phyloP scores from a whole-genome alignment of 2,797 vertebrate species.

The Mionectes olivaceus region DNA sequence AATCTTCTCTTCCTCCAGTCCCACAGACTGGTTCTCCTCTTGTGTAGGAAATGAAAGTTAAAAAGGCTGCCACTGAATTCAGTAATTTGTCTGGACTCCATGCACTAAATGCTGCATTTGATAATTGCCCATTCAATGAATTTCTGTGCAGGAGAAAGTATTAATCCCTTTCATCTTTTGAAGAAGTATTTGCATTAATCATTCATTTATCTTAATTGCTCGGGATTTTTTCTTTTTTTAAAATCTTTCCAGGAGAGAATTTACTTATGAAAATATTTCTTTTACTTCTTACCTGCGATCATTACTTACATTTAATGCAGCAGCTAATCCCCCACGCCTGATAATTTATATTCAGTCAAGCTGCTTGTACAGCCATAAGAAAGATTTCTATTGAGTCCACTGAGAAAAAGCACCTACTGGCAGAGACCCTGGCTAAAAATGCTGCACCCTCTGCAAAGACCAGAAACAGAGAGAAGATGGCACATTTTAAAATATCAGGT shows the following conservation, averaged over 20 bases:
- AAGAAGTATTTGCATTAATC: slow-evolving; percentile 5
- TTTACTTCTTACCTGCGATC: slow-evolving; percentile 21
- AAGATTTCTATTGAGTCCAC: neutral
- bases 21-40: neutral
- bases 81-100: neutral
- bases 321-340: neutral
- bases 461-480: neutral
- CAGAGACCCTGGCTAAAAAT: neutral
- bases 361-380: neutral
- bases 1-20: neutral
- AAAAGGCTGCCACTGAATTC: neutral
- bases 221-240: neutral
- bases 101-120: neutral
- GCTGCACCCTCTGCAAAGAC: neutral
- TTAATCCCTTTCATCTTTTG: neutral
- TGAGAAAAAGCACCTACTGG: neutral
- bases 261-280: slow-evolving; percentile 45
- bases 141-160: neutral
- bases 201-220: slow-evolving; percentile 21
- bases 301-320: neutral
- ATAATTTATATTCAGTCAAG: neutral
- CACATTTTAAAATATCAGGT: neutral
- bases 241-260: neutral
- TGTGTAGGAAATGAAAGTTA: neutral
- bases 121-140: neutral